Evolutionary conservation across 2,888 invertebrate genomes (phyloP).

Genomic region (Hermaeophaga mercurialis): DNA sequence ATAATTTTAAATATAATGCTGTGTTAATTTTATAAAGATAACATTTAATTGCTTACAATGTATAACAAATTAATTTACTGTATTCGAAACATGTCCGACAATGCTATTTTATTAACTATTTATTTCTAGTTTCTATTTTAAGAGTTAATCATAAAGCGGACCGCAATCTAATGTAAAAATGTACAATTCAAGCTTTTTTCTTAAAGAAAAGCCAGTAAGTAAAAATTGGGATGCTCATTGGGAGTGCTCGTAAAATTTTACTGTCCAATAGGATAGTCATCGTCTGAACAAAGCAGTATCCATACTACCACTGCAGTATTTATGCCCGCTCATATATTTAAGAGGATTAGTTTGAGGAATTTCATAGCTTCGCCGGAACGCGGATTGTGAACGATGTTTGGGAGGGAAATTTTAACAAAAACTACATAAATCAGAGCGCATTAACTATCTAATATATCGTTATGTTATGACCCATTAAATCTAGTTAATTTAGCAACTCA

Average conservation of each 20-base stretch:
- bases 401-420: background rate
- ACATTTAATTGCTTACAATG: no score
- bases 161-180: no score
- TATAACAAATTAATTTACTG: no score
- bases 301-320: background rate
- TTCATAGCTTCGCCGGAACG: background rate
- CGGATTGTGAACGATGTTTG: background rate
- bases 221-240: no score
- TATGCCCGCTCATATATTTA: background rate
- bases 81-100: no score
- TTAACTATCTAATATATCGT: background rate
- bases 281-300: background rate
- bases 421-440: background rate
- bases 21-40: no score
- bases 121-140: no score
- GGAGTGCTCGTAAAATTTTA: background rate
- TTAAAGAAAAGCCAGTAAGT: no score
- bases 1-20: no score
- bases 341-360: background rate
- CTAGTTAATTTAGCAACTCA: background rate
- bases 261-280: background rate
- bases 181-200: no score
- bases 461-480: background rate
- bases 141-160: no score
- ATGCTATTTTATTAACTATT: no score